Conservation (phyloP, 2,113 vertebrate species). For the Stercorarius parasiticus region DNA sequence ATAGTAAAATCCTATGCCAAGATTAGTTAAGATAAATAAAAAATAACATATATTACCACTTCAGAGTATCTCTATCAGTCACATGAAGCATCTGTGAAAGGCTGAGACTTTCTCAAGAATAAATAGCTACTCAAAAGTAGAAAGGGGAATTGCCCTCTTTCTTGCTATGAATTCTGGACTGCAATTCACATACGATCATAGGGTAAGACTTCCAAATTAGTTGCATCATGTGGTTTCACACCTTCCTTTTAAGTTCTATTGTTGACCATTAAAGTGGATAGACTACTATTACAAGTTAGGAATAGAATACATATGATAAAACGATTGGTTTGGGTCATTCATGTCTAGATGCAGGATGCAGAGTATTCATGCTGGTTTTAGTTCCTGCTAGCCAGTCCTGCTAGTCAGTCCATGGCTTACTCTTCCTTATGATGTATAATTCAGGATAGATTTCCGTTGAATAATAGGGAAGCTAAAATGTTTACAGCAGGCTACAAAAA, state of each 20-base stretch:
- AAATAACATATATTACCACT: not conserved
- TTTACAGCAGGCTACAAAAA: not conserved
- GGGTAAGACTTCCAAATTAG: not conserved
- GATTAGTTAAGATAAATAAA: not conserved
- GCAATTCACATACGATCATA: not conserved
- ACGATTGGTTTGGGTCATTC: not conserved
- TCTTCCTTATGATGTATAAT: not conserved
- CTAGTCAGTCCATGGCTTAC: not conserved
- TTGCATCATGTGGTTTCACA: not conserved
- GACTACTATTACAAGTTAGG: not conserved
- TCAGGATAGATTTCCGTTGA: not conserved
- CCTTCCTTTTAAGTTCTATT: not conserved
- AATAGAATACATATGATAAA: not conserved
- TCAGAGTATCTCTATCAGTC: not conserved
- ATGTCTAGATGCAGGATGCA: not conserved
- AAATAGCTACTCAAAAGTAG: not conserved
- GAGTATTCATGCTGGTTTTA: not conserved
- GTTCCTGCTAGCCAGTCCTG: no score
- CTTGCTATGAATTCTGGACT: not conserved
- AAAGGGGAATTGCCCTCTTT: not conserved
- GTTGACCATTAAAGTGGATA: not conserved
- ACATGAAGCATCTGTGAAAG: not conserved
- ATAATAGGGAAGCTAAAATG: not conserved
- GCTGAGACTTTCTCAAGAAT: not conserved
- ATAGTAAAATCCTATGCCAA: not conserved